These are phyloP conservation scores for Suncus etruscus DNA, from an alignment of 2,113 vertebrate genomes.

Conservation along the genomic window DNA sequence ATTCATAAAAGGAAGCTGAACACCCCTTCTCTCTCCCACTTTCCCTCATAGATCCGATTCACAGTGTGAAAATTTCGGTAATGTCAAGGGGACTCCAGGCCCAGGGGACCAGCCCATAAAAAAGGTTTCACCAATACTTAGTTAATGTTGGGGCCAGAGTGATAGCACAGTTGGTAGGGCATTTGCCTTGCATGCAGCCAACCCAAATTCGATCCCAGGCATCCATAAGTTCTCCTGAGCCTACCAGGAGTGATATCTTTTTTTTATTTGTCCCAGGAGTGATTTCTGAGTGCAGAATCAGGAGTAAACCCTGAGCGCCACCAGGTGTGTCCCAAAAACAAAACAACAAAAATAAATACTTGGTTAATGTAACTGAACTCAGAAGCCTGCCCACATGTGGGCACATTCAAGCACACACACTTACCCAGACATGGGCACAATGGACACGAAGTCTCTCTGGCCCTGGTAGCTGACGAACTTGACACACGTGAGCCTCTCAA, in stretches of 20 bases:
- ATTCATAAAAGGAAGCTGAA: background rate
- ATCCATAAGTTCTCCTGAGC: too few species aligned
- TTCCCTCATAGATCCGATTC: background rate
- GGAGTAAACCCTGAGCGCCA: too few species aligned
- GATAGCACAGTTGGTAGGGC: too few species aligned
- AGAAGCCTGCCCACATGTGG: background rate
- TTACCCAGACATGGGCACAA: slow-evolving; percentile 82
- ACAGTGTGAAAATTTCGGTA: accelerated
- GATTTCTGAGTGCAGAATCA: too few species aligned
- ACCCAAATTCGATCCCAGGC: too few species aligned
- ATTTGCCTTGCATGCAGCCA: too few species aligned
- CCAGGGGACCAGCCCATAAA: background rate
- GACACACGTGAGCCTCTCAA: slow-evolving; percentile 78
- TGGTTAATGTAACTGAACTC: background rate
- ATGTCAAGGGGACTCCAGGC: background rate
- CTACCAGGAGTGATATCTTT: too few species aligned
- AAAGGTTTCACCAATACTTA: background rate
- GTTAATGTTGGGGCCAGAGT: too few species aligned
- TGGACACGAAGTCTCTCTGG: slow-evolving; percentile 82
- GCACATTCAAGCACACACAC: background rate
- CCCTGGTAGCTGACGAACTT: slow-evolving; percentile 76
- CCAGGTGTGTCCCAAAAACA: too few species aligned
- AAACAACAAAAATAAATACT: too few species aligned
- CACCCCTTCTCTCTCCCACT: too few species aligned
- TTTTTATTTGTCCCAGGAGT: too few species aligned